Base-by-base conservation (phyloP, 2,888 invertebrate genomes). In the Lasioglossum figueresi region DNA sequence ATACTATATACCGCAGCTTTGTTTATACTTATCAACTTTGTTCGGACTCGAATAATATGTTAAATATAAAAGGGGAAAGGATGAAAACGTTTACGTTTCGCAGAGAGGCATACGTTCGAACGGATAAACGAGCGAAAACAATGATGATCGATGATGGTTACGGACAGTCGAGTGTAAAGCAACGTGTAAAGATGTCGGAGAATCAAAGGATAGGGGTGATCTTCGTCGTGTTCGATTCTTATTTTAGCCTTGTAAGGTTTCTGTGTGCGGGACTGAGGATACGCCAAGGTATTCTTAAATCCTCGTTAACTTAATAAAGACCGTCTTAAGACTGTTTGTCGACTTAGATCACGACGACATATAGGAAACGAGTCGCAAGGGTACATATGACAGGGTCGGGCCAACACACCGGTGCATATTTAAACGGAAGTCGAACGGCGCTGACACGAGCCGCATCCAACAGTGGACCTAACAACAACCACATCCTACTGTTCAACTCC, bases 281-380 rank as follows among this genome's bases (percentile, higher is more conserved):
- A 91, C 91, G 91, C 89, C 92, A 94, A 93, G 94, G 94, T 94
- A 93, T 94, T 94, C 94, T 88, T 83, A 90, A 94, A 95, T 95
- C 94, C 93, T 87, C 89, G 81, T 84, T 94, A 95, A 95, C 93
- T 93, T 91, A 94, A 95, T 95, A 93, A 94, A 90, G 83, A 88
- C 83, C 88, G 89, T 92, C 93, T 94, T 95, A 95, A 95, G 95
- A 92, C 93, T 94, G 94, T 95, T 95, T 95, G 92, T 86, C 90
- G 94, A 93, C 93, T 95, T 95, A 93, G 88, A 88, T 78, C 66
- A 73, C 68, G 80, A 79, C 80, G 76, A 79, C 88, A 92, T 91
- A 92, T 91, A 92, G 86, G 76, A 84, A 78, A 40, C 27, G 63
- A 66, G 71, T 82, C 82, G 87, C 83, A 88, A 89, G 89, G 91